These are phyloP conservation scores for Lanius collurio DNA, from an alignment of 2,113 vertebrate species.

Conservation along the genomic window DNA sequence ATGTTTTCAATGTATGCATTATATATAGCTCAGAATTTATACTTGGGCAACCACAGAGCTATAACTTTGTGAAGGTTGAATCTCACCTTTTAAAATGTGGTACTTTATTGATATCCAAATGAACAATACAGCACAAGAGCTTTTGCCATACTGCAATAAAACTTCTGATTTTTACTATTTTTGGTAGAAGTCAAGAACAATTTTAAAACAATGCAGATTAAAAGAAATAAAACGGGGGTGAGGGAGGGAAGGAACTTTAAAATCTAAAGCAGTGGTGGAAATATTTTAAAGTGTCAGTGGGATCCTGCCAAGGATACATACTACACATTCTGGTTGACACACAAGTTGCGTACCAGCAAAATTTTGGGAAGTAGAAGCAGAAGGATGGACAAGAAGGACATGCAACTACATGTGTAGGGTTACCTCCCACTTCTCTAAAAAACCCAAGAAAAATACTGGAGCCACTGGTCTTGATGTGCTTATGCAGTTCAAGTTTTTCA, in stretches of 20 bases:
- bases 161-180: too few species aligned
- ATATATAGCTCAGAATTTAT: background rate
- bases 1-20: background rate
- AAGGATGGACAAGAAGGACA: background rate
- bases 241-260: background rate
- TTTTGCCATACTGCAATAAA: background rate
- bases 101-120: background rate
- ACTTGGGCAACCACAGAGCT: background rate
- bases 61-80: background rate
- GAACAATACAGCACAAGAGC: background rate
- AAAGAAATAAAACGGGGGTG: background rate
- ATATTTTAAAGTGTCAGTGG: background rate
- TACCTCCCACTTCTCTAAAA: background rate
- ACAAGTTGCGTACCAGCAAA: background rate
- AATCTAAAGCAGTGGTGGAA: background rate
- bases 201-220: background rate
- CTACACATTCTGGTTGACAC: background rate
- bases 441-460: background rate
- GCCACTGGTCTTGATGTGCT: background rate
- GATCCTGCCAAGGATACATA: background rate
- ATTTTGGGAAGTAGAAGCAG: background rate
- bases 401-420: accelerated
- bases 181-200: background rate
- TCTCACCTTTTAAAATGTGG: background rate
- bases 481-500: background rate